These are phyloP conservation scores for Serrognathus titanus DNA, from an alignment of 2,888 invertebrate species.

Conservation along the genomic window DNA sequence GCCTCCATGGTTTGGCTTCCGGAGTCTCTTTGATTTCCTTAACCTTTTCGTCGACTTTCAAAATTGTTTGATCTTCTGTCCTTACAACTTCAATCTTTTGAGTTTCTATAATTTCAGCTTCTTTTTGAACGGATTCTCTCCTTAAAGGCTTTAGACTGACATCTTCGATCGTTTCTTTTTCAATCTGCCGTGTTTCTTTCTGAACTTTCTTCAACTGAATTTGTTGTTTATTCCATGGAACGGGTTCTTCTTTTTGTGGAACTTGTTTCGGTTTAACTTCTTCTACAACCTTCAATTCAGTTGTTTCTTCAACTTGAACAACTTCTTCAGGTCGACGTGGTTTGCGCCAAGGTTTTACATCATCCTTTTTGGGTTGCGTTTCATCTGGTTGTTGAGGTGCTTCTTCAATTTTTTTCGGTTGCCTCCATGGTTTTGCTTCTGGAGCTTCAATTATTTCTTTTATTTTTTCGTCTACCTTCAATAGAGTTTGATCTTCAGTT, in stretches of 20 bases:
- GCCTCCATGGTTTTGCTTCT: slow-evolving; percentile 30
- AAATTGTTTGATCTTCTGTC: slow-evolving; percentile 14
- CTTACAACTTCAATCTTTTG: slow-evolving; percentile 13
- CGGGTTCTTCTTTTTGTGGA: slow-evolving; percentile 28
- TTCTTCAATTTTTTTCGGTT: slow-evolving; percentile 32
- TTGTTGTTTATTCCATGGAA: slow-evolving; percentile 27
- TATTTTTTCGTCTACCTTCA: slow-evolving; percentile 40
- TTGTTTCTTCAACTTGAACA: background rate
- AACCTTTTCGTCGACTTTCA: slow-evolving; percentile 14
- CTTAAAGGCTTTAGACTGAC: slow-evolving; percentile 29
- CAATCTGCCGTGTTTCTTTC: slow-evolving; percentile 38
- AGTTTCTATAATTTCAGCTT: slow-evolving; percentile 13
- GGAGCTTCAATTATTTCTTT: slow-evolving; percentile 27
- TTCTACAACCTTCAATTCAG: slow-evolving; percentile 15
- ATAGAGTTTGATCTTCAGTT: slow-evolving; percentile 37
- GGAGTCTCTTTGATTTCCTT: slow-evolving; percentile 1
- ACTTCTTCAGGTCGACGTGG: slow-evolving; percentile 23
- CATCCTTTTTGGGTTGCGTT: slow-evolving; percentile 28
- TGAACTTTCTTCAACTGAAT: slow-evolving; percentile 57
- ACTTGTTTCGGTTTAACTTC: slow-evolving; percentile 28
- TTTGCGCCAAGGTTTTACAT: slow-evolving; percentile 27
- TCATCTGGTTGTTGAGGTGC: slow-evolving; percentile 34
- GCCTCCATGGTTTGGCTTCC: slow-evolving; percentile 17
- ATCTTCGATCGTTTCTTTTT: slow-evolving; percentile 34
- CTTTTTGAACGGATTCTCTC: slow-evolving; percentile 13